Conservation (phyloP, 2,888 invertebrate genomes). For the Rotaria macrura region DNA sequence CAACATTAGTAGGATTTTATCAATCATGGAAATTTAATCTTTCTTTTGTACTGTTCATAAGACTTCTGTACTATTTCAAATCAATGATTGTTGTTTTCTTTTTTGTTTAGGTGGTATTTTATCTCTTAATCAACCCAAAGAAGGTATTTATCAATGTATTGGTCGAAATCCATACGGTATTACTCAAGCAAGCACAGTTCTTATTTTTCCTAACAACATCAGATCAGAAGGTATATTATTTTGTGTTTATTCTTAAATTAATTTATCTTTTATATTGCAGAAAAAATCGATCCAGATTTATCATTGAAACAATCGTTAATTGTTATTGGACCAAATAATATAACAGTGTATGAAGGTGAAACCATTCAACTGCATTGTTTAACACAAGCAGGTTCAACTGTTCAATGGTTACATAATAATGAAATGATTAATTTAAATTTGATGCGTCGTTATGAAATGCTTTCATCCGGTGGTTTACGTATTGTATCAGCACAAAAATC, state of each 20-base stretch:
- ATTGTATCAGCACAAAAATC: constrained; percentile 33
- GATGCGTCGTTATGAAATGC: constrained; percentile 32
- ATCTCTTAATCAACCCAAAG: not conserved
- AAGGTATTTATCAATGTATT: constrained; percentile 45
- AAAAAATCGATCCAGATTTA: not conserved
- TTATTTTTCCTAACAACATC: not conserved
- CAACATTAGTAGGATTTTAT: too few species aligned
- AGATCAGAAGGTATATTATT: not conserved
- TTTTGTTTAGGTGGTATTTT: not conserved
- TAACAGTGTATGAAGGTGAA: constrained; percentile 31
- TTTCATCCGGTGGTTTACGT: constrained; percentile 26
- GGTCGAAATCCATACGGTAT: constrained; percentile 38
- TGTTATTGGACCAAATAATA: constrained; percentile 30
- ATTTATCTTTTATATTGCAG: not conserved
- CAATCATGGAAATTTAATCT: too few species aligned
- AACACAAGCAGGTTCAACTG: constrained; percentile 6
- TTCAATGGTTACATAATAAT: constrained; percentile 33
- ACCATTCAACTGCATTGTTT: constrained; percentile 27
- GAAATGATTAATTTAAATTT: constrained; percentile 28
- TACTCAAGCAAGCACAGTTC: constrained; percentile 24
- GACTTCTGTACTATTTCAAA: too few species aligned
- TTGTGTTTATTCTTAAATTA: not conserved
- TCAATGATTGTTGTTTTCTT: too few species aligned
- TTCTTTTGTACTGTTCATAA: too few species aligned
- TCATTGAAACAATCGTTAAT: not conserved